These are phyloP conservation scores for Pseudorhiza aurosa DNA, from an alignment of 30 jellyfish, hydroid and myxozoan species.

Conservation along the genomic window DNA sequence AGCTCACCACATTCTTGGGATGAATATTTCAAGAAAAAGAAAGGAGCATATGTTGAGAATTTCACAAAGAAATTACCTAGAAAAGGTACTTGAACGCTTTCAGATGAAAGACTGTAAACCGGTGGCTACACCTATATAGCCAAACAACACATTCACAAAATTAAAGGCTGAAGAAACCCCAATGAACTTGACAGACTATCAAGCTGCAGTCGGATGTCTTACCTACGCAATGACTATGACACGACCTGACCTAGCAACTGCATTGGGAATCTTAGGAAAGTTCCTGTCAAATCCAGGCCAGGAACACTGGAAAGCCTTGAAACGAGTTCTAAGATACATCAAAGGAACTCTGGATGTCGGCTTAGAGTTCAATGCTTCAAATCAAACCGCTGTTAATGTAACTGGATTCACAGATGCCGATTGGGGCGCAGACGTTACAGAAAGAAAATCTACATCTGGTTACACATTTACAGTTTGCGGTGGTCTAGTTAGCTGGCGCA, in stretches of 20 bases:
- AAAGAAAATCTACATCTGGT: slow-evolving; percentile 54
- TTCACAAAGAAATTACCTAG: slow-evolving; percentile 29
- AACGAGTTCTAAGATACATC: slow-evolving; percentile 43
- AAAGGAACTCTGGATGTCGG: slow-evolving; percentile 54
- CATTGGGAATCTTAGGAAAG: slow-evolving; percentile 44
- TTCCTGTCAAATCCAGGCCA: slow-evolving; percentile 48
- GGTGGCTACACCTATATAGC: slow-evolving; percentile 42
- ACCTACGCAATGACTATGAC: slow-evolving; percentile 51
- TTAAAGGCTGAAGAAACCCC: slow-evolving; percentile 11
- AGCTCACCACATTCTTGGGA: slow-evolving; percentile 35
- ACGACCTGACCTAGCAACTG: slow-evolving; percentile 53
- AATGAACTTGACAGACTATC: slow-evolving; percentile 13
- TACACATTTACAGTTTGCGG: slow-evolving; percentile 28
- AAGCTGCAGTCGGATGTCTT: slow-evolving; percentile 25
- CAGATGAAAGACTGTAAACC: slow-evolving; percentile 51
- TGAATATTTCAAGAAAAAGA: slow-evolving; percentile 44
- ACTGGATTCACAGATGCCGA: slow-evolving; percentile 52
- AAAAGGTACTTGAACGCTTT: slow-evolving; percentile 44
- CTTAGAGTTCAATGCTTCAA: slow-evolving; percentile 5
- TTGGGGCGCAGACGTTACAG: slow-evolving; percentile 41
- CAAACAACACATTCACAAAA: not conserved
- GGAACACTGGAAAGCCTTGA: slow-evolving; percentile 44
- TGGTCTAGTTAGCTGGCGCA: slow-evolving; percentile 6
- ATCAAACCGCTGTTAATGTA: not conserved
- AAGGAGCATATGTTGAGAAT: slow-evolving; percentile 1